phyloP scores from a whole-genome alignment of 2,113 vertebrate genomes.

The Urocynchramus pylzowi region DNA sequence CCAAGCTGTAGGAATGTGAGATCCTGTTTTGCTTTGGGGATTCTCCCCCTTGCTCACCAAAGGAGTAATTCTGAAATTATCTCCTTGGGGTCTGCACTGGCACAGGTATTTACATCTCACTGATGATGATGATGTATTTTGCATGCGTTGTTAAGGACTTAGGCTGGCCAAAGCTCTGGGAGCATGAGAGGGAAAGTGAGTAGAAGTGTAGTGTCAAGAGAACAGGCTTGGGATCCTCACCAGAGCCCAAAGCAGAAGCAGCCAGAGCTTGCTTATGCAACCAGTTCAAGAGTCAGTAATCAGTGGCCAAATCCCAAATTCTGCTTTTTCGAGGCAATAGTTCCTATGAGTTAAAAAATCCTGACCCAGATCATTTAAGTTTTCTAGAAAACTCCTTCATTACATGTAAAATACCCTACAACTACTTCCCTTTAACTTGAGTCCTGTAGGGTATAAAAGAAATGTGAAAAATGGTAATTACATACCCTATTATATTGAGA shows the following conservation, averaged over 20 bases:
- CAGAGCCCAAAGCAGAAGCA: background rate
- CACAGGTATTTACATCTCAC: background rate
- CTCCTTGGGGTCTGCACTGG: background rate
- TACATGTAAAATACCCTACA: background rate
- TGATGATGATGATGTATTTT: background rate
- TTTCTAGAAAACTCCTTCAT: background rate
- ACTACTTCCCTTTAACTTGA: background rate
- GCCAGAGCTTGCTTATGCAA: background rate
- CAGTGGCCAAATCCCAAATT: background rate
- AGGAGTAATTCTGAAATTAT: background rate
- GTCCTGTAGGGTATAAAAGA: background rate
- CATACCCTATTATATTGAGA: background rate
- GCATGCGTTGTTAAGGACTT: background rate
- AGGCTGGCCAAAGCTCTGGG: background rate
- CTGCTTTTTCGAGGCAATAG: background rate
- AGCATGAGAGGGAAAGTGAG: background rate
- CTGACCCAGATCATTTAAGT: background rate
- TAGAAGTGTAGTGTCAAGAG: background rate
- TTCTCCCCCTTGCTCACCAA: rapidly evolving
- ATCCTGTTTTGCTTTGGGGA: background rate
- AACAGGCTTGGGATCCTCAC: background rate
- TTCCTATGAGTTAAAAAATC: background rate
- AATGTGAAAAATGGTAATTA: background rate
- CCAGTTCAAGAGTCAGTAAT: background rate
- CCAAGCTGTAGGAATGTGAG: background rate